Percentiles rank a stretch among this genome's conserved stretches.
phyloP scores from a whole-genome alignment of 2,113 vertebrate genomes.

The Cephalopholis sonnerati region DNA sequence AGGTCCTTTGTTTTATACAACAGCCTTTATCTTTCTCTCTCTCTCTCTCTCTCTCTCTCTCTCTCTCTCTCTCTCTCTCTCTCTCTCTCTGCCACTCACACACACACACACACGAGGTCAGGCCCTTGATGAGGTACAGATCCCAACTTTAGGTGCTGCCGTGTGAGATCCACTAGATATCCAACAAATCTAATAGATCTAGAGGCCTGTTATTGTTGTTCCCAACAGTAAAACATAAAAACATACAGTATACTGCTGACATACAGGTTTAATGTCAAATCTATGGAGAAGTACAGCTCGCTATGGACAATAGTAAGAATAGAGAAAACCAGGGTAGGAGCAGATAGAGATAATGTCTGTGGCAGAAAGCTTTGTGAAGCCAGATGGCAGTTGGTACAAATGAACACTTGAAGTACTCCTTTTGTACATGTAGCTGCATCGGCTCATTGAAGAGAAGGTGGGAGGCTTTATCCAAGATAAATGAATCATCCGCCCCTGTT shows the following conservation, averaged over 20 bases:
- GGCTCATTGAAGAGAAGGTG: conserved; percentile 27
- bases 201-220: too few relatives aligned
- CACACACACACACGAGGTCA: too few relatives aligned
- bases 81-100: too few relatives aligned
- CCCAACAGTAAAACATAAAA: too few relatives aligned
- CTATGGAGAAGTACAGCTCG: background rate
- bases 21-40: too few relatives aligned
- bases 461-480: conserved; percentile 50
- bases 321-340: background rate
- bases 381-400: conserved; percentile 27
- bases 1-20: too few relatives aligned
- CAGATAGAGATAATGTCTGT: conserved; percentile 8
- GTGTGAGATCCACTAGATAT: too few relatives aligned
- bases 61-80: too few relatives aligned
- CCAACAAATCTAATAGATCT: too few relatives aligned
- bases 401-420: conserved; percentile 37
- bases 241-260: background rate
- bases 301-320: background rate
- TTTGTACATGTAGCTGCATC: conserved; percentile 33
- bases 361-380: conserved; percentile 13
- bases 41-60: too few relatives aligned
- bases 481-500: conserved; percentile 43
- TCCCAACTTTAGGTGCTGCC: too few relatives aligned
- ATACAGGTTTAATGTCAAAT: background rate
- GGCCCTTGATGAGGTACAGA: too few relatives aligned